A percentile compares a stretch with the other conserved stretches of the same genome.
Evolutionary conservation across 2,113 vertebrate genomes (phyloP).

Genomic region (Ictalurus furcatus): DNA sequence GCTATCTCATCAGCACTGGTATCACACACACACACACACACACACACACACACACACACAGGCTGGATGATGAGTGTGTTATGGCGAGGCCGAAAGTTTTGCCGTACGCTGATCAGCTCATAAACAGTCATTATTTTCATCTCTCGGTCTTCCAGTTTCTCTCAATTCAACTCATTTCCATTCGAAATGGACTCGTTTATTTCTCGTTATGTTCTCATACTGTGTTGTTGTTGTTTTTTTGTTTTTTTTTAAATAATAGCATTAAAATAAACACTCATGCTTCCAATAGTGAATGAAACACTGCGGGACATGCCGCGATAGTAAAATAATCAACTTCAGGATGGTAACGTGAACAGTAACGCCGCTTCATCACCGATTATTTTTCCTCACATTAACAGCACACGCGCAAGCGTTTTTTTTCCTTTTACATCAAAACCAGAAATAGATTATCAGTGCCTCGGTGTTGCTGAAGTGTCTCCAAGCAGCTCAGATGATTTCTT

Average conservation of each 20-base stretch:
- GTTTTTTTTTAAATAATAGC: no score
- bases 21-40: slow-evolving; percentile 1
- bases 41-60: background rate
- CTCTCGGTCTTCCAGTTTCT: background rate
- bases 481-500: background rate
- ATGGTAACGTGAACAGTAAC: no score
- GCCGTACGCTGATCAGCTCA: background rate
- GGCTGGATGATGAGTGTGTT: background rate
- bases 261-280: background rate
- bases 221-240: no score
- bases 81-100: background rate
- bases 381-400: background rate
- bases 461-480: background rate
- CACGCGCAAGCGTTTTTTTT: background rate
- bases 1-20: slow-evolving; percentile 21
- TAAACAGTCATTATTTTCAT: slow-evolving; percentile 8
- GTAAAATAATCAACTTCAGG: background rate
- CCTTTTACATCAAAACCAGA: background rate
- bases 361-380: background rate
- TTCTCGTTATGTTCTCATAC: background rate
- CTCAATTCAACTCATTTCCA: background rate
- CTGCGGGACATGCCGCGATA: background rate
- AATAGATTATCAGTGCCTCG: background rate
- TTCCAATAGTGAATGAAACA: background rate
- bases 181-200: background rate